phyloP scores from a whole-genome alignment of 1,140 invertebrate species.

The Drosophila grimshawi region DNA sequence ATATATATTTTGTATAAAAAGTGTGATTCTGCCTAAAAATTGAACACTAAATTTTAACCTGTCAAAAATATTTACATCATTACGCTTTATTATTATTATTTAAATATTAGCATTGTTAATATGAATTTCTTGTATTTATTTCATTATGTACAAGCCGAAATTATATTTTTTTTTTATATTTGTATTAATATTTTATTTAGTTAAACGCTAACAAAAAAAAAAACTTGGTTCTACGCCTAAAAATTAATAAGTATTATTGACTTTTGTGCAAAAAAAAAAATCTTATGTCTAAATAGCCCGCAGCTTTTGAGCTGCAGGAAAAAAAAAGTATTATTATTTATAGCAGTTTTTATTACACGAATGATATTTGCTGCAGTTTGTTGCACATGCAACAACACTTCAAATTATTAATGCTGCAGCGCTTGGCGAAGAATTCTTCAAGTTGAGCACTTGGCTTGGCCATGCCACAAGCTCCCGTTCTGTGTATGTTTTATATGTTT shows the following conservation, averaged over 20 bases:
- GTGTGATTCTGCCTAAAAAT: conserved; percentile 57
- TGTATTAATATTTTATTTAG: conserved; percentile 19
- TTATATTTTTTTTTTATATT: conserved; percentile 14
- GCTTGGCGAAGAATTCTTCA: conserved; percentile 5
- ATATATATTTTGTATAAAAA: conserved; percentile 58
- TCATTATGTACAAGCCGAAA: conserved; percentile 51
- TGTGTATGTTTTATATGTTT: neutral
- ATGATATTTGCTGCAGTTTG: conserved; percentile 42
- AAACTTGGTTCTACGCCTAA: conserved; percentile 34
- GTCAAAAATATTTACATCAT: conserved; percentile 46
- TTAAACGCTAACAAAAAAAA: conserved; percentile 45
- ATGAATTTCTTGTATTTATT: conserved; percentile 11
- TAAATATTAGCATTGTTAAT: conserved; percentile 19
- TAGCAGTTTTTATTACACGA: conserved; percentile 45
- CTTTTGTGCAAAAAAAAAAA: conserved; percentile 45
- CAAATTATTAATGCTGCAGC: neutral
- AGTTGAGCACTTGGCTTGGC: conserved; percentile 2
- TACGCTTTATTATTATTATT: conserved; percentile 48
- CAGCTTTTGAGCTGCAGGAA: conserved; percentile 38
- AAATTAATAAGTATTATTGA: conserved; percentile 69
- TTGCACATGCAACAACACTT: conserved; percentile 8
- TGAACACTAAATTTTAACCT: conserved; percentile 56
- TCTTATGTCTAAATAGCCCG: conserved; percentile 27
- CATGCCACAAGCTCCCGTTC: conserved; percentile 6
- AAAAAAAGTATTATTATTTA: conserved; percentile 31